A percentile compares a stretch with the other conserved stretches of the same genome.
These are phyloP conservation scores for Enteromius anoplus DNA, from an alignment of 2,797 vertebrate species.

Conservation along the genomic window DNA sequence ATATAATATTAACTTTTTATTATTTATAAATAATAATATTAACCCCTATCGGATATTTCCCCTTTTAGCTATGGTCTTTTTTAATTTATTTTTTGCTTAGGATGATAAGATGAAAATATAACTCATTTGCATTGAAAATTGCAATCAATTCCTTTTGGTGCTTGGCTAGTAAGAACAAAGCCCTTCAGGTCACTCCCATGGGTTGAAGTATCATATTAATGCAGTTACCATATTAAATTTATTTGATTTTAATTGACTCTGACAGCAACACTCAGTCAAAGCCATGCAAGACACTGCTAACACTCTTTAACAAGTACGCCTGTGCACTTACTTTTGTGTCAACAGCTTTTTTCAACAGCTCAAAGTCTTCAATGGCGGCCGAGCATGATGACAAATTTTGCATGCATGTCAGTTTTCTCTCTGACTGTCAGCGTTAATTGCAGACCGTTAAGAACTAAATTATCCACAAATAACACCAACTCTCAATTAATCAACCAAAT, in stretches of 20 bases:
- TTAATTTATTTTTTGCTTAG: too few species aligned
- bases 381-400: slow-evolving; percentile 16
- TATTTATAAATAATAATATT: neutral
- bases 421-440: slow-evolving; percentile 9
- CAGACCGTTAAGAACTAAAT: neutral
- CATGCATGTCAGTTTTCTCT: neutral
- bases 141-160: neutral
- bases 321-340: slow-evolving; percentile 14
- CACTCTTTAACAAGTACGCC: slow-evolving; percentile 11
- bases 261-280: slow-evolving; percentile 22
- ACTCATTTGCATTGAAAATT: neutral
- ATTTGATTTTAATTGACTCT: slow-evolving; percentile 11
- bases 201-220: neutral
- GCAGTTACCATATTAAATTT: neutral
- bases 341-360: slow-evolving; percentile 21
- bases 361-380: neutral
- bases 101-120: too few species aligned
- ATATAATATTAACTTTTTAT: neutral
- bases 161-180: slow-evolving; percentile 1
- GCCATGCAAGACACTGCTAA: neutral
- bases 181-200: neutral
- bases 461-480: slow-evolving; percentile 7
- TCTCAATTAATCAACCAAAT: slow-evolving; percentile 40
- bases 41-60: too few species aligned
- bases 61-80: too few species aligned